Evolutionary conservation across 2,113 vertebrate species (phyloP), one percentile per base, ranked within the genome.

Genomic region (Craseonycteris thonglongyai): DNA sequence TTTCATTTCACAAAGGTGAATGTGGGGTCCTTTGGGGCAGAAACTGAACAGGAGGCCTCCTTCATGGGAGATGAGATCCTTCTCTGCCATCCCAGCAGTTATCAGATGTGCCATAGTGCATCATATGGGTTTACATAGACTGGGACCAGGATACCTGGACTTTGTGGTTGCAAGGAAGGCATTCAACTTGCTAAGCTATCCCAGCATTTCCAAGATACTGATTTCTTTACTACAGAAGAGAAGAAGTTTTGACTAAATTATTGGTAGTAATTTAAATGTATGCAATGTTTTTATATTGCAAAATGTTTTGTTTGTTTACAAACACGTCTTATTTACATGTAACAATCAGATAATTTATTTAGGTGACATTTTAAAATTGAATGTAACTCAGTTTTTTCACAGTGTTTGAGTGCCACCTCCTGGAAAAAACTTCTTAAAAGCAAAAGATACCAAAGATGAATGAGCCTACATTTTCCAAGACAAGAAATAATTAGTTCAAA

Each of bases 361-460:
- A 74, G 87, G 40, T 90, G 42, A 72, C 63, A 45, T 89, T 96
- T 95, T 88, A 83, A 80, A 93, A 94, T 16, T 61, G 72, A 33
- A 12, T 71, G 5, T 11, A 40, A 42, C 35, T 42, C 42, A 4
- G 45, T 75, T 71, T 91, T 96, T 89, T 72, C 54, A 90, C 76
- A 93, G 97, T 98, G 81, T 97, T 97, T 94, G 96, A 98, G 86
- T 97, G 98, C 98, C 98, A 96, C 97, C 98, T 98, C 42, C 97
- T 97, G 98, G 98, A 95, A 19, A 19, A n/a, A 1, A 9, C 7
- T n/a, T n/a, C 12, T 92, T 88, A 80, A 87, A 92, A 95, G 35
- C 92, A 96, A 40, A 42, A 35, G 35, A 76, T 74, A 24, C 0
- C 14, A 24, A 75, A 88, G 49, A 5, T 1, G 15, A 65, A n/a